Conservation (phyloP, 2,888 invertebrate genomes). For the Antheraea assamensis region DNA sequence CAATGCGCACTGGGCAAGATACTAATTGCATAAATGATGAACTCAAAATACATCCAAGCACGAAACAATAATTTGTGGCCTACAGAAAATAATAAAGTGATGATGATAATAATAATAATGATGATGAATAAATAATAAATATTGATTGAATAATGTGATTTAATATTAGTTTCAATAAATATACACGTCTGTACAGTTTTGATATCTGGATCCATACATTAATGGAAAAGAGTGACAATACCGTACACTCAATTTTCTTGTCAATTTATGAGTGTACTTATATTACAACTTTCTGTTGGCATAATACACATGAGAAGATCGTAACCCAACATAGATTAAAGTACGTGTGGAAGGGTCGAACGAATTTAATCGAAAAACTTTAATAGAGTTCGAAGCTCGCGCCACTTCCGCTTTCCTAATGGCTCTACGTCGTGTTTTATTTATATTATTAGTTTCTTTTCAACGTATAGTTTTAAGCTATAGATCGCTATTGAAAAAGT, state of each 20-base stretch:
- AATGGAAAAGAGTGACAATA: too few relatives aligned
- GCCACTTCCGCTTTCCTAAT: neutral
- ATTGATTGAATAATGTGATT: too few relatives aligned
- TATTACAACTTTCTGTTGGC: neutral
- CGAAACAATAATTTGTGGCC: too few relatives aligned
- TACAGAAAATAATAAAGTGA: too few relatives aligned
- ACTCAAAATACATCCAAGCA: too few relatives aligned
- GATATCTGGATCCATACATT: too few relatives aligned
- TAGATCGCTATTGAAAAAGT: neutral
- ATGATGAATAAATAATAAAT: too few relatives aligned
- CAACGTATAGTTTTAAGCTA: neutral
- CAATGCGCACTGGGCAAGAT: too few relatives aligned
- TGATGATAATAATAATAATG: too few relatives aligned
- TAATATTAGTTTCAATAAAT: too few relatives aligned
- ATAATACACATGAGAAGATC: neutral
- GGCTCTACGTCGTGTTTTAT: neutral
- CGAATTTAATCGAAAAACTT: slow-evolving; percentile 15
- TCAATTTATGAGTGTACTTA: neutral
- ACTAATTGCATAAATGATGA: too few relatives aligned
- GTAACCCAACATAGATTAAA: neutral
- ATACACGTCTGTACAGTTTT: too few relatives aligned
- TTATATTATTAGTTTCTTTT: neutral
- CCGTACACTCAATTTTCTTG: neutral
- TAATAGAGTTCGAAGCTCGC: slow-evolving; percentile 7
- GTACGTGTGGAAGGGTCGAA: slow-evolving; percentile 8